phyloP scores from a whole-genome alignment of 1,140 invertebrate species.

The Pseudoatta argentina region DNA sequence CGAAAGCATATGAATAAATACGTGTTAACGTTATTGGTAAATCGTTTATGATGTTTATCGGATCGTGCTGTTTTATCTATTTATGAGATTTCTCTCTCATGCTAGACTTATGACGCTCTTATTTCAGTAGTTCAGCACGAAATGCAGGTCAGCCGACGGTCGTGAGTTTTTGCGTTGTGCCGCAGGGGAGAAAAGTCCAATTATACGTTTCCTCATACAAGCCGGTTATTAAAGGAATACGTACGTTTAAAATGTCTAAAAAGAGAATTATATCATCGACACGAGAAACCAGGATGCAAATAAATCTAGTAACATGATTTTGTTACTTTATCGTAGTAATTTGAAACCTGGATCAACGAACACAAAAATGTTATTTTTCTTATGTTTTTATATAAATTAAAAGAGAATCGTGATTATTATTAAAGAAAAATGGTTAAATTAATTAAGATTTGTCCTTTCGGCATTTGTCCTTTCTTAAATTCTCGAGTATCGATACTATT shows the following conservation, averaged over 20 bases:
- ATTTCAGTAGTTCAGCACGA: slow-evolving; percentile 41
- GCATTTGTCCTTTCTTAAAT: slow-evolving; percentile 7
- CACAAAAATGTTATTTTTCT: not conserved
- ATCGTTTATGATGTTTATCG: slow-evolving; percentile 56
- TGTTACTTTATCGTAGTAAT: not conserved
- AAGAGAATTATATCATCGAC: slow-evolving; percentile 4
- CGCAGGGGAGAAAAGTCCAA: slow-evolving; percentile 15
- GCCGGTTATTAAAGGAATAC: slow-evolving; percentile 18
- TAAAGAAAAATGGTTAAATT: not conserved
- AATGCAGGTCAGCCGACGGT: slow-evolving; percentile 37
- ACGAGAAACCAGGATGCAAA: not conserved
- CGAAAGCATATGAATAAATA: not conserved
- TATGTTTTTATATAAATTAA: not conserved
- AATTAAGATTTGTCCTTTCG: not conserved
- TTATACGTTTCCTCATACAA: slow-evolving; percentile 39
- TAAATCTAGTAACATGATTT: slow-evolving; percentile 1
- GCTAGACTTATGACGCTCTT: slow-evolving; percentile 28
- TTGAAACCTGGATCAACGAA: not conserved
- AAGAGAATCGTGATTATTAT: not conserved
- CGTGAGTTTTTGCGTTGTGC: slow-evolving; percentile 22
- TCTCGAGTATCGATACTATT: slow-evolving; percentile 4
- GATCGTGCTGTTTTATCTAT: slow-evolving; percentile 44
- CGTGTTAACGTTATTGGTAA: slow-evolving; percentile 23
- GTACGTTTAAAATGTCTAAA: not conserved
- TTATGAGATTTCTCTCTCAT: slow-evolving; percentile 10